Evolutionary conservation across 2,888 invertebrate species (phyloP).

Genomic region (Parnassius smintheus): DNA sequence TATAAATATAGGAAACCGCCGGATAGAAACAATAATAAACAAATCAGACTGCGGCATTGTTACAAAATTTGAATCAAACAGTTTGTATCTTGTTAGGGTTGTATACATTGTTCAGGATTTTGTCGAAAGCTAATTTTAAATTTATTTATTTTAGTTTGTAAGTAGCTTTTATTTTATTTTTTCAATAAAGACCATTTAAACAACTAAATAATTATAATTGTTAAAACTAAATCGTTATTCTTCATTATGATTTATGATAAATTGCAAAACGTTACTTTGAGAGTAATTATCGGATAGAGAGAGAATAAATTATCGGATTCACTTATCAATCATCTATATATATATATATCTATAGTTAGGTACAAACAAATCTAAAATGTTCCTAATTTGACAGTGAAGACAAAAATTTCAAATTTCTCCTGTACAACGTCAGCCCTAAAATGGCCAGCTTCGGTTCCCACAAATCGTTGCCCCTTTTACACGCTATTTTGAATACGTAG

Average conservation of each 20-base stretch:
- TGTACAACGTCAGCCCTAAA: conserved; percentile 42
- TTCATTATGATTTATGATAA: too few species aligned
- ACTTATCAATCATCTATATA: too few species aligned
- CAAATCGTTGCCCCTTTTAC: conserved; percentile 64
- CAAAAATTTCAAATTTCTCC: too few species aligned
- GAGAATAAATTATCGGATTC: too few species aligned
- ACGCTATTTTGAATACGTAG: conserved; percentile 46
- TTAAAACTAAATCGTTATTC: too few species aligned
- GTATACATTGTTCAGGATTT: neutral
- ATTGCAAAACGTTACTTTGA: too few species aligned
- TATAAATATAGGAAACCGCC: conserved; percentile 23
- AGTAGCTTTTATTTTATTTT: neutral
- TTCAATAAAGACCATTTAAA: neutral
- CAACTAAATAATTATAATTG: too few species aligned
- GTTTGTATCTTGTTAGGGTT: neutral
- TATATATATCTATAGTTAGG: too few species aligned
- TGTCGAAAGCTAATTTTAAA: too few species aligned
- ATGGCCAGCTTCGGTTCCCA: conserved; percentile 66
- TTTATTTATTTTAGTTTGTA: neutral
- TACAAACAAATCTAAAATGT: too few species aligned
- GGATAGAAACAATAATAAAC: conserved; percentile 33
- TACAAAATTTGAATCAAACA: conserved; percentile 9
- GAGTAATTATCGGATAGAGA: too few species aligned
- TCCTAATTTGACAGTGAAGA: too few species aligned
- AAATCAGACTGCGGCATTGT: conserved; percentile 23